Conservation (phyloP, 2,797 vertebrate genomes). For the Microctenopoma lineatum region DNA sequence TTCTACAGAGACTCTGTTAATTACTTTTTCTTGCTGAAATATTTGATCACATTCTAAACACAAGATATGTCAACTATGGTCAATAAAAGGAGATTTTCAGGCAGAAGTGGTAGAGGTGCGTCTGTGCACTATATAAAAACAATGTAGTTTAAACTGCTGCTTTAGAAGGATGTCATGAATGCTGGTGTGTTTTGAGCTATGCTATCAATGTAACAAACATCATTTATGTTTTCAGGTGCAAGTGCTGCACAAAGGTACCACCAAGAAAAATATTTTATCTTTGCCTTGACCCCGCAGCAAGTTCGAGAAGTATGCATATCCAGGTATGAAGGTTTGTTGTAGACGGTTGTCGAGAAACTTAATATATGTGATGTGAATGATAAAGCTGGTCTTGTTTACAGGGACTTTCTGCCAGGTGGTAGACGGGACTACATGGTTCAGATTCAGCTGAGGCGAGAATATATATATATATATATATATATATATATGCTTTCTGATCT, state of each 20-base stretch:
- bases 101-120: too few relatives aligned
- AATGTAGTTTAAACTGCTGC: too few relatives aligned
- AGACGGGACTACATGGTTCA: constrained; percentile 97
- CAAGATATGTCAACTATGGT: too few relatives aligned
- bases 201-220: background rate
- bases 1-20: too few relatives aligned
- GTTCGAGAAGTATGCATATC: constrained; percentile 99
- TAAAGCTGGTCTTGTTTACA: constrained; percentile 58
- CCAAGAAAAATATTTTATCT: constrained; percentile 98
- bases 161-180: too few relatives aligned
- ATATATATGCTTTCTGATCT: background rate
- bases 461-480: background rate
- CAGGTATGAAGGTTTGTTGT: constrained; percentile 82
- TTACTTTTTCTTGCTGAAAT: too few relatives aligned
- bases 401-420: constrained; percentile 96
- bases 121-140: too few relatives aligned
- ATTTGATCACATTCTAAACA: too few relatives aligned
- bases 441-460: constrained; percentile 92
- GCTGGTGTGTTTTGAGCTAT: background rate
- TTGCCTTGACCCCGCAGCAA: constrained; percentile 98
- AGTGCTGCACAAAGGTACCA: constrained; percentile 94
- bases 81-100: too few relatives aligned
- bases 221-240: constrained; percentile 80
- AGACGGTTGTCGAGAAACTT: background rate
- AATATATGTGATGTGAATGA: background rate